These are phyloP conservation scores for Clusia tigrina DNA, from an alignment of 2,888 invertebrate species.

Conservation along the genomic window DNA sequence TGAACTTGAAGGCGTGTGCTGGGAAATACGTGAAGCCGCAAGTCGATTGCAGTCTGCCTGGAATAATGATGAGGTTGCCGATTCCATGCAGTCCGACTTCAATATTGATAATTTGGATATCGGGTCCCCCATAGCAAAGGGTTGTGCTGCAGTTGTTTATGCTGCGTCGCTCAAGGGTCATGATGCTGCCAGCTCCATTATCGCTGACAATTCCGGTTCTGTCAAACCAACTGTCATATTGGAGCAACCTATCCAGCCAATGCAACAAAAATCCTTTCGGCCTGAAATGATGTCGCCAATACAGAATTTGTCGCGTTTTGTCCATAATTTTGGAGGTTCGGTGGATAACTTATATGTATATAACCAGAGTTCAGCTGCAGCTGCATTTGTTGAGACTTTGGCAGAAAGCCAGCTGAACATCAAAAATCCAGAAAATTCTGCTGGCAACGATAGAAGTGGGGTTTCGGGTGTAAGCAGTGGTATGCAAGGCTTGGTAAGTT, in stretches of 20 bases:
- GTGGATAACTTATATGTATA: constrained; percentile 59
- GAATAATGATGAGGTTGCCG: constrained; percentile 57
- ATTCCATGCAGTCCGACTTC: constrained; percentile 64
- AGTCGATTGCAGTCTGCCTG: constrained; percentile 57
- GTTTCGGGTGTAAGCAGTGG: constrained; percentile 36
- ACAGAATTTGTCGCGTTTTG: constrained; percentile 62
- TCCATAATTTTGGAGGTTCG: constrained; percentile 62
- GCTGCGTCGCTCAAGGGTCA: constrained; percentile 68
- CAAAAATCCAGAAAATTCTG: background rate
- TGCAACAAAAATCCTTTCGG: constrained; percentile 37
- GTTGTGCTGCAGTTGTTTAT: constrained; percentile 83
- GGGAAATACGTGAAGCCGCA: constrained; percentile 74
- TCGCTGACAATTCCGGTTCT: background rate
- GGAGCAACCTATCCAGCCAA: too few species aligned
- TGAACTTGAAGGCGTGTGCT: constrained; percentile 79
- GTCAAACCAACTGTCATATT: constrained; percentile 32
- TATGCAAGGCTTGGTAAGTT: constrained; percentile 40
- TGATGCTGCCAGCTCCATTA: background rate
- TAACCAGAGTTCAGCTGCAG: constrained; percentile 50
- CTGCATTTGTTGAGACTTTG: constrained; percentile 46
- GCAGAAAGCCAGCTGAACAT: constrained; percentile 5
- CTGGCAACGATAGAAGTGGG: constrained; percentile 12
- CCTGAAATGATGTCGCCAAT: constrained; percentile 60
- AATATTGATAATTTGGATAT: constrained; percentile 71
- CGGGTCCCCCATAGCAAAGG: constrained; percentile 79